Conservation (phyloP, 2,113 vertebrate species). For the Patagioenas fasciata region DNA sequence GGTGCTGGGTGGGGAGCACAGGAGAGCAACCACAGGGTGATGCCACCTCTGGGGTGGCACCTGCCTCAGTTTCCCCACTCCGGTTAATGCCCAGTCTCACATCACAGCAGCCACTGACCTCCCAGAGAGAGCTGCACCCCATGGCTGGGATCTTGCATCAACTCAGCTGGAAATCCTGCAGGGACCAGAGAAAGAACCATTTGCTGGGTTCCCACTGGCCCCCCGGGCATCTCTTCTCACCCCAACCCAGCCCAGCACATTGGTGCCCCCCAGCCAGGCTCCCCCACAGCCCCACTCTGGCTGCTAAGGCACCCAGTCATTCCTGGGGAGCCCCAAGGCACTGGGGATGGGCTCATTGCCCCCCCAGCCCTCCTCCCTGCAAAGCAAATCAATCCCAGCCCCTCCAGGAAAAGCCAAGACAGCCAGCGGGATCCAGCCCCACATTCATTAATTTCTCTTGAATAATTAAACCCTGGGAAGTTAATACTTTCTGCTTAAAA, state of each 20-base stretch:
- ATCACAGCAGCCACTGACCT: neutral
- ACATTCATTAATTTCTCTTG: slow-evolving; percentile 69
- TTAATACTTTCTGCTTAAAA: slow-evolving; percentile 68
- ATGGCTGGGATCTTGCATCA: fast-evolving
- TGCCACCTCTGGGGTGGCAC: too few relatives aligned
- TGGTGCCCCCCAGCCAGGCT: neutral
- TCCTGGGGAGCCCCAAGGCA: neutral
- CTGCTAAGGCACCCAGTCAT: neutral
- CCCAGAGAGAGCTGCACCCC: neutral
- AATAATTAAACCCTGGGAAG: slow-evolving; percentile 77
- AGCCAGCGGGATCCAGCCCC: neutral
- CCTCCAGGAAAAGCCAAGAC: neutral
- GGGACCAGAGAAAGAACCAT: neutral
- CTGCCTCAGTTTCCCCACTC: neutral
- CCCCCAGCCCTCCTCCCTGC: neutral
- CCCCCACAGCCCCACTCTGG: neutral
- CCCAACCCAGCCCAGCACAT: neutral
- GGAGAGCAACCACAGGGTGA: neutral
- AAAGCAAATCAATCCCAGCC: neutral
- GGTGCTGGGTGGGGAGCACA: fast-evolving
- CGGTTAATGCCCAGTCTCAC: neutral
- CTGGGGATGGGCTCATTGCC: neutral
- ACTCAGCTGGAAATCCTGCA: neutral
- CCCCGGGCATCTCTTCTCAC: neutral
- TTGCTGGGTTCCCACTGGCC: fast-evolving